A percentile compares a stretch with the other conserved stretches of the same genome.
phyloP scores from a whole-genome alignment of 92 coral and sea anemone species.

The Galaxea fascicularis region DNA sequence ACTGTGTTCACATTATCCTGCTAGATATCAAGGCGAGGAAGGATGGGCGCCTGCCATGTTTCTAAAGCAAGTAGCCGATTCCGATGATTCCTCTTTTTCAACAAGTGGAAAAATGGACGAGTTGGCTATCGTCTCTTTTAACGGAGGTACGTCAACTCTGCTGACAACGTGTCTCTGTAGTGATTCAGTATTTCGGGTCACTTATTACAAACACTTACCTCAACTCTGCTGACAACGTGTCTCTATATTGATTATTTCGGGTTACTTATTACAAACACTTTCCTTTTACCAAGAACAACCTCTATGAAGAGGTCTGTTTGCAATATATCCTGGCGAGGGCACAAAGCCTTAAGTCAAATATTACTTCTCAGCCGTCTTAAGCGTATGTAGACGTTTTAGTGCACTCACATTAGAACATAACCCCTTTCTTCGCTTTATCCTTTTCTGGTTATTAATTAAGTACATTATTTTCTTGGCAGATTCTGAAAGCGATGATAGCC shows the following conservation, averaged over 20 bases:
- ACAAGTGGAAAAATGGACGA: background rate
- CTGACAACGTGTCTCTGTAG: background rate
- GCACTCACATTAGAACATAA: no score
- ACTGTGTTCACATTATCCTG: background rate
- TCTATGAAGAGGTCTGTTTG: no score
- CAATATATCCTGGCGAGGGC: no score
- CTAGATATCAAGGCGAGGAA: constrained; percentile 51
- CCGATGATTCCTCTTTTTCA: constrained; percentile 27
- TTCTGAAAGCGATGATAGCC: background rate
- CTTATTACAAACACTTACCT: no score
- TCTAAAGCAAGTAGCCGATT: constrained; percentile 48
- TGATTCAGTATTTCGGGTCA: no score
- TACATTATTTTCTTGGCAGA: background rate
- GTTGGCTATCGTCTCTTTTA: constrained; percentile 29
- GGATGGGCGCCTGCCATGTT: constrained; percentile 80
- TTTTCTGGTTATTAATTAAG: background rate
- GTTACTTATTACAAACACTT: no score
- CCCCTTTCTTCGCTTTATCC: no score
- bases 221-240: background rate
- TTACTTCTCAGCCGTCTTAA: no score
- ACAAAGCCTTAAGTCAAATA: no score
- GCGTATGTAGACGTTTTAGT: no score
- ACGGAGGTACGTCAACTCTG: constrained; percentile 23
- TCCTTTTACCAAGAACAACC: no score
- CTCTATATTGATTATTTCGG: no score